These are phyloP conservation scores for Calypte anna DNA, from an alignment of 2,113 vertebrate genomes.

Conservation along the genomic window DNA sequence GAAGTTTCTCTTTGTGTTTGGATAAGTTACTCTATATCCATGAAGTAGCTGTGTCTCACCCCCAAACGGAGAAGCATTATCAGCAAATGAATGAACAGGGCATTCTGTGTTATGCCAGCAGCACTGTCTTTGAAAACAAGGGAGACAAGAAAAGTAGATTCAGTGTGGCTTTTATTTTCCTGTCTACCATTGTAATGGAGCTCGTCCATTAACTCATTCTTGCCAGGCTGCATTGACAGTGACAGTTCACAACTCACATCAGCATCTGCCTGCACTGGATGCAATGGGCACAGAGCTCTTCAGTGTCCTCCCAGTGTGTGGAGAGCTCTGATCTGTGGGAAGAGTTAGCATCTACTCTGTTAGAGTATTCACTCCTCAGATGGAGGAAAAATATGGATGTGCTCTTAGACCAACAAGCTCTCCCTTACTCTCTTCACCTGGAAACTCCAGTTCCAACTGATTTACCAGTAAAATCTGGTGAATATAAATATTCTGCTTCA, in stretches of 20 bases:
- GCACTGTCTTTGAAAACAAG: slow-evolving; percentile 50
- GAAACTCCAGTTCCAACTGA: not conserved
- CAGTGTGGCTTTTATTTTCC: slow-evolving; percentile 35
- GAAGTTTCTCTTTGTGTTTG: slow-evolving; percentile 59
- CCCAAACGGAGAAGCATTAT: slow-evolving; percentile 55
- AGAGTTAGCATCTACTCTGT: rapidly evolving
- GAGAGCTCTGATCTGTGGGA: not conserved
- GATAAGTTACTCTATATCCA: slow-evolving; percentile 60
- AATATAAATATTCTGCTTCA: not conserved
- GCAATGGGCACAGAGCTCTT: not conserved
- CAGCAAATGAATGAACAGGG: slow-evolving; percentile 52
- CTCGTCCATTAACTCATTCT: slow-evolving; percentile 44
- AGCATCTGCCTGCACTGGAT: not conserved
- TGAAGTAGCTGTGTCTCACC: slow-evolving; percentile 6
- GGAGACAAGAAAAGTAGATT: slow-evolving; percentile 29
- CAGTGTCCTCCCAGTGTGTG: not conserved
- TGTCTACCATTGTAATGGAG: slow-evolving; percentile 30
- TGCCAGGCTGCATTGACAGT: slow-evolving; percentile 42
- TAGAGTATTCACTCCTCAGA: not conserved
- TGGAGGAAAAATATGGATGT: not conserved
- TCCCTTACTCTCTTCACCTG: not conserved
- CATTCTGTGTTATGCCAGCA: slow-evolving; percentile 38
- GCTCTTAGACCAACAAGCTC: not conserved
- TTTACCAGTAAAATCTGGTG: not conserved
- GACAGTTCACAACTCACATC: slow-evolving; percentile 17